Evolutionary conservation across 1,140 invertebrate genomes (phyloP).

Genomic region (Magallana ariakensis): DNA sequence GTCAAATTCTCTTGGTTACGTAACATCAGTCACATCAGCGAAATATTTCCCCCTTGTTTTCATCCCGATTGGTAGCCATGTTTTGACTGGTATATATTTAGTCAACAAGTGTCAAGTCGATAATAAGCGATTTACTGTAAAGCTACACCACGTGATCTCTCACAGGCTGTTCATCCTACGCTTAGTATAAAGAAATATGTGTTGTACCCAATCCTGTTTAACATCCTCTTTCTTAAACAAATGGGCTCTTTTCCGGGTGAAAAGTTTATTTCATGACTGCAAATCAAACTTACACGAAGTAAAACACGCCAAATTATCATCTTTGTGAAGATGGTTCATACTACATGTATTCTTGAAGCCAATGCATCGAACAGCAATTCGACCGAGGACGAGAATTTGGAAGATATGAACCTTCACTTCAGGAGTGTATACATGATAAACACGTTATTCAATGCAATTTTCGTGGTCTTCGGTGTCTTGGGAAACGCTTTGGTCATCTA

Average conservation of each 20-base stretch:
- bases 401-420: not conserved
- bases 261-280: not conserved
- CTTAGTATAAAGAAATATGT: not conserved
- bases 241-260: not conserved
- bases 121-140: too few relatives aligned
- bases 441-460: conserved; percentile 18
- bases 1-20: too few relatives aligned
- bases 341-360: not conserved
- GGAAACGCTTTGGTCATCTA: conserved; percentile 59
- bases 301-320: not conserved
- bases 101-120: too few relatives aligned
- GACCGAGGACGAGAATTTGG: not conserved
- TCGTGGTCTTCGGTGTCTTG: conserved; percentile 44
- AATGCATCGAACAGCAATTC: not conserved
- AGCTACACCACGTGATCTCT: too few relatives aligned
- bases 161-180: too few relatives aligned
- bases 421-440: not conserved
- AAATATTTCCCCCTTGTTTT: too few relatives aligned
- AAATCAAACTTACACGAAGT: not conserved
- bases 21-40: too few relatives aligned
- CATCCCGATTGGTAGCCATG: too few relatives aligned
- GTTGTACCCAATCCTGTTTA: not conserved
- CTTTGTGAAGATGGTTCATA: not conserved
- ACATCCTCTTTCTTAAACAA: not conserved
- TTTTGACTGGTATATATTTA: too few relatives aligned